These are phyloP conservation scores for Pardosa pseudoannulata DNA, from an alignment of 2,888 invertebrate genomes.

Conservation along the genomic window DNA sequence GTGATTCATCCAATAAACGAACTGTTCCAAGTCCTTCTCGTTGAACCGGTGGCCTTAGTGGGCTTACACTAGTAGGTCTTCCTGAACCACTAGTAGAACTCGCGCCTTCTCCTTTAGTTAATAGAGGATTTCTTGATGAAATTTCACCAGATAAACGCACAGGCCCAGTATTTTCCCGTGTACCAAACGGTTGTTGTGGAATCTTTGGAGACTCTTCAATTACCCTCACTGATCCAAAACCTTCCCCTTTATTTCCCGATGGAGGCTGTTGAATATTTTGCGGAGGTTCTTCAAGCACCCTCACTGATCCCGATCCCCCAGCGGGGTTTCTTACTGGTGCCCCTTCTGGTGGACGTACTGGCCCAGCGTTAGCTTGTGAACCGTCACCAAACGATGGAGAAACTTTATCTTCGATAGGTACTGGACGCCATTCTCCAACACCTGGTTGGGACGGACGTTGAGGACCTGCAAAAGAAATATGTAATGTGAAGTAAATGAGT, in stretches of 20 bases:
- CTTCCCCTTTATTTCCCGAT: slow-evolving; percentile 16
- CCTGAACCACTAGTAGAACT: neutral
- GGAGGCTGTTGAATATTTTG: neutral
- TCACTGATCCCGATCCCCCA: neutral
- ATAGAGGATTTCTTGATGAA: neutral
- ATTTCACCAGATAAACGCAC: neutral
- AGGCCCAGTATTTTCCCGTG: neutral
- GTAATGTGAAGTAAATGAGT: too few relatives aligned
- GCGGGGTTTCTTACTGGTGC: neutral
- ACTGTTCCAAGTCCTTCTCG: neutral
- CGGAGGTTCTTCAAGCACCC: neutral
- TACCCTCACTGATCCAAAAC: slow-evolving; percentile 33
- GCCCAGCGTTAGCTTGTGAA: slow-evolving; percentile 33
- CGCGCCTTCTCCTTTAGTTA: neutral
- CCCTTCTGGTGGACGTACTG: slow-evolving; percentile 15
- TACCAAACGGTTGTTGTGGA: neutral
- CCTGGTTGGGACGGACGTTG: neutral
- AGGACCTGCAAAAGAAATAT: neutral
- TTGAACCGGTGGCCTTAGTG: neutral
- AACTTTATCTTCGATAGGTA: slow-evolving; percentile 52
- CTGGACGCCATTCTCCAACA: slow-evolving; percentile 46
- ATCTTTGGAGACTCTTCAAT: neutral
- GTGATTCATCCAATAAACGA: neutral
- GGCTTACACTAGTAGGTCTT: neutral
- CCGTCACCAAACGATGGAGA: slow-evolving; percentile 46